Evolutionary conservation across 2,797 vertebrate species (phyloP).

Genomic region (Rhinichthys osculus): DNA sequence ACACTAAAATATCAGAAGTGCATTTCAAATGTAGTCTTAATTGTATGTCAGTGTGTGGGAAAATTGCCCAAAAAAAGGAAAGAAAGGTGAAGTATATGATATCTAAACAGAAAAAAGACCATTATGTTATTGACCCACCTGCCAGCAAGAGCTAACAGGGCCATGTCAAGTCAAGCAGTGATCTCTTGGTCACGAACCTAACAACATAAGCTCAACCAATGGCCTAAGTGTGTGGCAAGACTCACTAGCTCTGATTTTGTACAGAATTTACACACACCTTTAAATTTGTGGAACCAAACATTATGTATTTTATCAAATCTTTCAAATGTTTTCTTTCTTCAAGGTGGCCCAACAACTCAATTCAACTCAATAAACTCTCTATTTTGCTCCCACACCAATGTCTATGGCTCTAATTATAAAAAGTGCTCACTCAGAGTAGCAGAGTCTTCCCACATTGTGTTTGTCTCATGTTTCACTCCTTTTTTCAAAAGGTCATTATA

Average conservation of each 20-base stretch:
- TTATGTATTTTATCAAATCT: background rate
- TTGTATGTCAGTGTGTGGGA: background rate
- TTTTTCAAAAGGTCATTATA: conserved; percentile 56
- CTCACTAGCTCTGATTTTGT: background rate
- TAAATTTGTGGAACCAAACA: background rate
- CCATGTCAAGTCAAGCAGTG: background rate
- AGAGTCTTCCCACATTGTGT: conserved; percentile 50
- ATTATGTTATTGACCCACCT: background rate
- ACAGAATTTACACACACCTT: background rate
- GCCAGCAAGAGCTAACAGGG: background rate
- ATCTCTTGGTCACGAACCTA: background rate
- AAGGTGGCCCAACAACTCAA: background rate
- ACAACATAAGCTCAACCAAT: background rate
- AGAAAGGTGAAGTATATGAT: background rate
- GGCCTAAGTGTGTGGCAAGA: background rate
- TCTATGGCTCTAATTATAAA: conserved; percentile 57
- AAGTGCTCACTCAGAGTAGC: conserved; percentile 44
- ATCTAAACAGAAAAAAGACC: background rate
- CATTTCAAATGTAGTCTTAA: background rate
- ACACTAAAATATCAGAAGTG: background rate
- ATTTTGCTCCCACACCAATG: conserved; percentile 2
- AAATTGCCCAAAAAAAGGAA: background rate
- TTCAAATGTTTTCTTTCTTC: background rate
- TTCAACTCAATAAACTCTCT: conserved; percentile 3
- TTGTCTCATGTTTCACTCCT: conserved; percentile 34